Conservation (phyloP, 1,140 invertebrate genomes). For the Bilobella aurantiaca region DNA sequence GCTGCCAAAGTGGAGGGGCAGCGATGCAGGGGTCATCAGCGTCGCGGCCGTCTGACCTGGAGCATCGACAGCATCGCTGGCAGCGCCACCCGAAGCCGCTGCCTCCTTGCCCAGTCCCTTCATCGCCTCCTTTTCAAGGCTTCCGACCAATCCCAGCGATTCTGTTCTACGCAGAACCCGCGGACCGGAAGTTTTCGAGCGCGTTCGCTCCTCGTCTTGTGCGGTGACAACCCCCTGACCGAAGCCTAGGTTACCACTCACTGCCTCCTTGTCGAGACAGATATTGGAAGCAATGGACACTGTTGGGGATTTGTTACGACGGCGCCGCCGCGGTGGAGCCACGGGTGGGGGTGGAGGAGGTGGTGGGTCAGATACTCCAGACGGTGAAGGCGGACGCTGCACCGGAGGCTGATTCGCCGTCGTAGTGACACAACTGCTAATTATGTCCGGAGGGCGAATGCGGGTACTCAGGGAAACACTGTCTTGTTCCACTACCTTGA, state of each 20-base stretch:
- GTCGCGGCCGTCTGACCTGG: constrained; percentile 40
- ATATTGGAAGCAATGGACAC: constrained; percentile 26
- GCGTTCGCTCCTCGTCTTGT: constrained; percentile 57
- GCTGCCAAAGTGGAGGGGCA: too few species aligned
- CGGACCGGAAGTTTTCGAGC: constrained; percentile 49
- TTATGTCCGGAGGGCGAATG: constrained; percentile 6
- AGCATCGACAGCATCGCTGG: constrained; percentile 51
- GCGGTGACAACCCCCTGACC: constrained; percentile 23
- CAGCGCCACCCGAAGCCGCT: constrained; percentile 38
- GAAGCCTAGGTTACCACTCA: constrained; percentile 46
- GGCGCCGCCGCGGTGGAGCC: constrained; percentile 70
- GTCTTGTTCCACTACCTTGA: constrained; percentile 73
- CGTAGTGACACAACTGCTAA: constrained; percentile 1
- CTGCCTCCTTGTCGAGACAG: constrained; percentile 59
- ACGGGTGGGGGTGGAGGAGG: constrained; percentile 47
- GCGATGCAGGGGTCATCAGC: constrained; percentile 37
- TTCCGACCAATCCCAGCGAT: constrained; percentile 40
- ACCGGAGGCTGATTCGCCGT: constrained; percentile 41
- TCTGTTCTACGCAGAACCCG: constrained; percentile 51
- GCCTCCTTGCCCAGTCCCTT: constrained; percentile 41
- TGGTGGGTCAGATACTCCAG: not conserved
- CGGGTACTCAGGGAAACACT: constrained; percentile 56
- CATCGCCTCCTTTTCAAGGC: constrained; percentile 40
- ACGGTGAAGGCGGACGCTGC: constrained; percentile 38
- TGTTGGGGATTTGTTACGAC: constrained; percentile 45